Conservation (phyloP, 2,113 vertebrate species). For the Uria aalge region DNA sequence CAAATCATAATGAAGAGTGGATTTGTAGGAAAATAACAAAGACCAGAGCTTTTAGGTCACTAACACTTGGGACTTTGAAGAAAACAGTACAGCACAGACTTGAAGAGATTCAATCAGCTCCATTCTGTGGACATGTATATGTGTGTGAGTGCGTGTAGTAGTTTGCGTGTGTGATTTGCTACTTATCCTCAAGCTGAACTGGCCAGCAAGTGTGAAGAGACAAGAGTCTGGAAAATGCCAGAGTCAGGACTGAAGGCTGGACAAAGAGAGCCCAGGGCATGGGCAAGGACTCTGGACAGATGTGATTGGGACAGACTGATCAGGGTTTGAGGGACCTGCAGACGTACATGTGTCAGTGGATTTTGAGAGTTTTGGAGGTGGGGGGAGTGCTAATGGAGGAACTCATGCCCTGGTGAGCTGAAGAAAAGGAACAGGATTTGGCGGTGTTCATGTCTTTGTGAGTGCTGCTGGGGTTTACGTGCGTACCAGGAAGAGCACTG, state of each 20-base stretch:
- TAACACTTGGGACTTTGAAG: not conserved
- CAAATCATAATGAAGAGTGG: not conserved
- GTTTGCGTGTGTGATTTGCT: accelerated
- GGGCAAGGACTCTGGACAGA: no score
- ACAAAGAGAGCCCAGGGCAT: not conserved
- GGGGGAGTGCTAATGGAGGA: accelerated
- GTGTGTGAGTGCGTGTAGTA: no score
- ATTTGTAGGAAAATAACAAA: not conserved
- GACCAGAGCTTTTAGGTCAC: not conserved
- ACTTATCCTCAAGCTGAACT: not conserved
- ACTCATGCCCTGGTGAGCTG: not conserved
- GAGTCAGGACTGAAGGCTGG: not conserved
- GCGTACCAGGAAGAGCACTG: not conserved
- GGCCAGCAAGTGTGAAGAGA: not conserved
- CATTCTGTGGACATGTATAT: not conserved
- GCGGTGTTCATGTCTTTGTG: not conserved
- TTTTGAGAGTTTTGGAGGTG: not conserved
- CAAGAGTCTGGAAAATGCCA: not conserved
- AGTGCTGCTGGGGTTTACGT: not conserved
- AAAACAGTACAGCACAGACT: not conserved
- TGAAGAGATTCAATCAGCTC: not conserved
- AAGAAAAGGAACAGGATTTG: not conserved
- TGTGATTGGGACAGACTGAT: not conserved
- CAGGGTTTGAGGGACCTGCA: not conserved
- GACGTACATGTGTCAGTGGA: accelerated